phyloP scores from a whole-genome alignment of 2,113 vertebrate species.

The Silurus meridionalis region DNA sequence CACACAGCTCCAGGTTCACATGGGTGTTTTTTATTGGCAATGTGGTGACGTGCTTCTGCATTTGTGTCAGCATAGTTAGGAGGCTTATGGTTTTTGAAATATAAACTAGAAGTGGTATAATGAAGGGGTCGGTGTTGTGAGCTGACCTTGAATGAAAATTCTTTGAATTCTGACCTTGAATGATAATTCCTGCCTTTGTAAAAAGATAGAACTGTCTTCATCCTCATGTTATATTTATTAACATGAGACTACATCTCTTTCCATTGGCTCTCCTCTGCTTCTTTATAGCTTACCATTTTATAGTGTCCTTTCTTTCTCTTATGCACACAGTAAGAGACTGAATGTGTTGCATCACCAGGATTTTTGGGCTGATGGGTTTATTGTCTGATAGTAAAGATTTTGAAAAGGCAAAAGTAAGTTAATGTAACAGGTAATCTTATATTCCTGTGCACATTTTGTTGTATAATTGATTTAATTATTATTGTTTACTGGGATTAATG shows the following conservation, averaged over 20 bases:
- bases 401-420: neutral
- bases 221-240: slow-evolving; percentile 9
- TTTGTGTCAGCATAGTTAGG: neutral
- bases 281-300: neutral
- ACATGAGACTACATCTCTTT: neutral
- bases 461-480: neutral
- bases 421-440: neutral
- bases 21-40: neutral
- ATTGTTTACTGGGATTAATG: neutral
- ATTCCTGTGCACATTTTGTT: neutral
- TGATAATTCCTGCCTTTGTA: neutral
- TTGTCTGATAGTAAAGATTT: neutral
- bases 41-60: neutral
- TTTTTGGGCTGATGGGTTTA: neutral
- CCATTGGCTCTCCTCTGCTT: neutral
- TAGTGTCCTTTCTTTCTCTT: neutral
- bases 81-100: neutral
- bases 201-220: neutral
- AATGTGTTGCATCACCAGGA: neutral
- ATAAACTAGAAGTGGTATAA: neutral
- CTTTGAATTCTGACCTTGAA: slow-evolving; percentile 15
- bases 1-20: neutral
- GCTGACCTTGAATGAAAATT: neutral
- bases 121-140: neutral
- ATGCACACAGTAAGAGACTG: neutral